Conservation (phyloP, 2,888 invertebrate genomes). For the Vesta saturnalis region DNA sequence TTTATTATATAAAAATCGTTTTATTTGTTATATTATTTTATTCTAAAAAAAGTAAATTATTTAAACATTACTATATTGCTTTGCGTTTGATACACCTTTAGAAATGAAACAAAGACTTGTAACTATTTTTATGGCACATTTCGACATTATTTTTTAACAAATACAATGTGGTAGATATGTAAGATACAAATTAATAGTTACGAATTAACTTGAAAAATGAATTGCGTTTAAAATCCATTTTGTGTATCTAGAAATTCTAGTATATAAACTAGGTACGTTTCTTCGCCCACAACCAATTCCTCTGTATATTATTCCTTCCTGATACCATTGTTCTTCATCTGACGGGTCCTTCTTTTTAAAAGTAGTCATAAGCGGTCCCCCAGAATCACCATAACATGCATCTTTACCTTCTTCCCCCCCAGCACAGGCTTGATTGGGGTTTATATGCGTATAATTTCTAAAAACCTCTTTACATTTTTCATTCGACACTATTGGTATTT, state of each 20-base stretch:
- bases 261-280: conserved; percentile 76
- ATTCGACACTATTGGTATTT: conserved; percentile 12
- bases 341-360: conserved; percentile 46
- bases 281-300: conserved; percentile 73
- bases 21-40: too few relatives aligned
- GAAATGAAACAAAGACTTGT: too few relatives aligned
- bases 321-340: conserved; percentile 59
- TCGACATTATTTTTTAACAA: too few relatives aligned
- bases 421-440: conserved; percentile 17
- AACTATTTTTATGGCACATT: too few relatives aligned
- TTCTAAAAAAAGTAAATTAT: too few relatives aligned
- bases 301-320: too few relatives aligned
- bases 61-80: too few relatives aligned
- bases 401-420: conserved; percentile 58
- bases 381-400: conserved; percentile 80
- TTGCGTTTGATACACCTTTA: too few relatives aligned
- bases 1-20: too few relatives aligned
- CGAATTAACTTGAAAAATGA: neutral
- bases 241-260: conserved; percentile 56
- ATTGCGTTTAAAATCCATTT: conserved; percentile 22
- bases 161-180: too few relatives aligned
- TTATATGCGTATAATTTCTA: conserved; percentile 5
- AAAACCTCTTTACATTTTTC: conserved; percentile 2
- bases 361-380: conserved; percentile 75
- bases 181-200: too few relatives aligned